These are phyloP conservation scores for Rhinatrema bivittatum DNA, from an alignment of 2,797 vertebrate species.

Conservation along the genomic window DNA sequence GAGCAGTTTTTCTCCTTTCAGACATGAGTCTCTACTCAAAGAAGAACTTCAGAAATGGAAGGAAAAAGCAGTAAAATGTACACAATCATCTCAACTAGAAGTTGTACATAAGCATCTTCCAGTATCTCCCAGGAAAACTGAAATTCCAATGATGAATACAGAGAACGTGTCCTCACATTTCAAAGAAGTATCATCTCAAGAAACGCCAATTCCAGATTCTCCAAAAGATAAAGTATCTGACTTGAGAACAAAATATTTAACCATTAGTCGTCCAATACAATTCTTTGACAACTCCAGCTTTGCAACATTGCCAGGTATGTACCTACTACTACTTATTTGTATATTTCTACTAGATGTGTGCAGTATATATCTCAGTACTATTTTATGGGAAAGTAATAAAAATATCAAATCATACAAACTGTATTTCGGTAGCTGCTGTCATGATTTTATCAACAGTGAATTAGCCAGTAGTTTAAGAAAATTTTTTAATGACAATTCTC, in stretches of 20 bases:
- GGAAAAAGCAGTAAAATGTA: conserved; percentile 33
- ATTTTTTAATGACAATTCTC: no score
- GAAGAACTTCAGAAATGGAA: conserved; percentile 47
- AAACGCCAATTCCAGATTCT: not conserved
- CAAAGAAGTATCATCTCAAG: conserved; percentile 18
- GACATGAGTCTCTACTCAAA: conserved; percentile 38
- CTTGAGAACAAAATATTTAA: conserved; percentile 23
- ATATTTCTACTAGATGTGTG: no score
- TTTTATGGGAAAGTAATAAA: no score
- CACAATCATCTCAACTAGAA: no score
- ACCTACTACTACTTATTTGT: not conserved
- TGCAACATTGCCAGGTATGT: conserved; percentile 34
- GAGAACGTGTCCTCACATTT: conserved; percentile 18
- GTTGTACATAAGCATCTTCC: no score
- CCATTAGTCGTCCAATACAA: conserved; percentile 16
- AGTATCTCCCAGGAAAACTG: not conserved
- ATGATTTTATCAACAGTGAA: no score
- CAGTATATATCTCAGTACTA: no score
- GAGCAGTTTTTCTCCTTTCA: conserved; percentile 10
- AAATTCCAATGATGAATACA: conserved; percentile 3
- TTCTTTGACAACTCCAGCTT: conserved; percentile 56
- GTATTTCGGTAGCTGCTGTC: no score
- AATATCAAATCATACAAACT: no score
- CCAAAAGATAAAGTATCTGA: conserved; percentile 26
- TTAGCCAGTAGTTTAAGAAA: no score